A percentile compares a stretch with the other conserved stretches of the same genome.
These are phyloP conservation scores for Leptinotarsa defecta DNA, from an alignment of 1,140 invertebrate genomes.

Conservation along the genomic window DNA sequence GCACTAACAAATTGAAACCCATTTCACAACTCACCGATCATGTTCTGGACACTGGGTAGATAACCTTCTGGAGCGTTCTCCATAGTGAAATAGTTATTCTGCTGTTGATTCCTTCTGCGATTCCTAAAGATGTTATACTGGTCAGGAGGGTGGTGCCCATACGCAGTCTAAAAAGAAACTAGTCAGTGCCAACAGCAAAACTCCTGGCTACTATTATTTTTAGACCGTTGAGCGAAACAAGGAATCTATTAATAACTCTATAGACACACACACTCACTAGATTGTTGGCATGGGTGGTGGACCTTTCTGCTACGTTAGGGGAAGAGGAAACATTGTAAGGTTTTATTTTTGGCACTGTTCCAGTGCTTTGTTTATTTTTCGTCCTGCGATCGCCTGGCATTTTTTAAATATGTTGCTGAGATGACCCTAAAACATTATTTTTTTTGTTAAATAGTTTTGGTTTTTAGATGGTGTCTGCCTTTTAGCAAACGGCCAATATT, in stretches of 20 bases:
- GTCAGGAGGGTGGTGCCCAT: slow-evolving; percentile 34
- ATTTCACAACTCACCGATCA: neutral
- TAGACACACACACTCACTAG: slow-evolving; percentile 46
- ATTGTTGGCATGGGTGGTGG: slow-evolving; percentile 49
- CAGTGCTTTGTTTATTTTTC: slow-evolving; percentile 50
- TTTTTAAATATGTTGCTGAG: neutral
- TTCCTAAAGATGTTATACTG: slow-evolving; percentile 35
- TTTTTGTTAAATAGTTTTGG: no score
- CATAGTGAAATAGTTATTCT: slow-evolving; percentile 40
- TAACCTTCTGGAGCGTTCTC: slow-evolving; percentile 35
- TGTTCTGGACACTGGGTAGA: slow-evolving; percentile 24
- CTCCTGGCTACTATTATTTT: slow-evolving; percentile 43
- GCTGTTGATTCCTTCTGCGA: slow-evolving; percentile 34
- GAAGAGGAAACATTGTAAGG: slow-evolving; percentile 50
- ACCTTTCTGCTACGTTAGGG: slow-evolving; percentile 41
- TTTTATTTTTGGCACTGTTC: slow-evolving; percentile 55
- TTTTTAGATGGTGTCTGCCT: no score
- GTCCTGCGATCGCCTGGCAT: slow-evolving; percentile 53
- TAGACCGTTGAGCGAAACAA: slow-evolving; percentile 29
- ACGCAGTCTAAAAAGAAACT: slow-evolving; percentile 33
- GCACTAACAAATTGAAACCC: no score
- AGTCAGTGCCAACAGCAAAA: slow-evolving; percentile 32
- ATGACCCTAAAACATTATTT: no score
- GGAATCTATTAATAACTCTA: slow-evolving; percentile 19
- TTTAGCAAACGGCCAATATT: no score